A percentile compares a stretch with the other conserved stretches of the same genome.
Evolutionary conservation across 2,113 vertebrate species (phyloP).

Genomic region (Erinaceus europaeus): DNA sequence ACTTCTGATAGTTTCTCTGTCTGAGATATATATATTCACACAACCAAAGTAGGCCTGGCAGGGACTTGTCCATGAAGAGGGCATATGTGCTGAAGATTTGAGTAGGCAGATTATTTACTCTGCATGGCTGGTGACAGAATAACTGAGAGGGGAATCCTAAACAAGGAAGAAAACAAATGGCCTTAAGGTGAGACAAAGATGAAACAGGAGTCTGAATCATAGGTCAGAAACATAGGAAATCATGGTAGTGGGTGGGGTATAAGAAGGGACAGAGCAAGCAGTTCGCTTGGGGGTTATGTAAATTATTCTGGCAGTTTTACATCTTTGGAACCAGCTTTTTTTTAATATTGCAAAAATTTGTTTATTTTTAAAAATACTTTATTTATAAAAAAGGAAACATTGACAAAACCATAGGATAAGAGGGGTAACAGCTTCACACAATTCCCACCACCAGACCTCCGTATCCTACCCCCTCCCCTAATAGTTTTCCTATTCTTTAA

Average conservation of each 20-base stretch:
- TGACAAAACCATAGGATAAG: no score
- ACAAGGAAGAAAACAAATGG: conserved; percentile 8
- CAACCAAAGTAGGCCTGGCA: not conserved
- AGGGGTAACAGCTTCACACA: no score
- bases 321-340: conserved; percentile 28
- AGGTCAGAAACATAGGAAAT: conserved; percentile 36
- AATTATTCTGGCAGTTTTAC: conserved; percentile 25
- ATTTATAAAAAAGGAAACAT: no score
- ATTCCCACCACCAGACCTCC: no score
- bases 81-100: not conserved
- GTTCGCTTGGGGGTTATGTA: conserved; percentile 32
- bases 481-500: no score
- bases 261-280: not conserved
- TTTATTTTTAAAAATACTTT: no score
- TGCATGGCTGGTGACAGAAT: not conserved
- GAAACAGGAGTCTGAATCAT: conserved; percentile 59
- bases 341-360: no score
- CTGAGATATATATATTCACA: not conserved
- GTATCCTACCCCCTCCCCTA: no score
- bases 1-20: not conserved
- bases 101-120: not conserved
- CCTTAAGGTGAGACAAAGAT: conserved; percentile 21
- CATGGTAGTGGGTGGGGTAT: conserved; percentile 19
- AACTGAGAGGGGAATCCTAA: not conserved
- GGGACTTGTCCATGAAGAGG: not conserved